phyloP scores from a whole-genome alignment of 2,797 vertebrate genomes.

The Coccyzus lansbergi region DNA sequence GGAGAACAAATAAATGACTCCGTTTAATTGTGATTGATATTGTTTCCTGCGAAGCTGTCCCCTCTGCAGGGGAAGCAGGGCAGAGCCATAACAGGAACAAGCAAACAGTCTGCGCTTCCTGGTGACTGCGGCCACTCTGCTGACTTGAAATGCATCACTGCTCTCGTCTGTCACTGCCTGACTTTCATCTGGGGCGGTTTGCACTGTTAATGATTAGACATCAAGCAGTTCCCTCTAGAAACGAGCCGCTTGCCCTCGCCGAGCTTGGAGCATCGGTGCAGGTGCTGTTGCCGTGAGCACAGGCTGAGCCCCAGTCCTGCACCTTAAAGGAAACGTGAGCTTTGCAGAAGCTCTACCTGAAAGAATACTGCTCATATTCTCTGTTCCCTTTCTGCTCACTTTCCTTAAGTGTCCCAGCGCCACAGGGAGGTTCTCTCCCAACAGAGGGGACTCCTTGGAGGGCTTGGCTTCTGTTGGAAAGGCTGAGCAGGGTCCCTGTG shows the following conservation, averaged over 20 bases:
- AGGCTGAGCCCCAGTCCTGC: background rate
- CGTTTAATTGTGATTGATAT: background rate
- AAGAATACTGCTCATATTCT: accelerated
- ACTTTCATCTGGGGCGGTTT: background rate
- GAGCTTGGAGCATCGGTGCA: background rate
- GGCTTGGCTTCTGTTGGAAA: background rate
- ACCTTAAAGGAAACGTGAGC: background rate
- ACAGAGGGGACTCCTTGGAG: background rate
- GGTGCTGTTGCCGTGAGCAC: conserved; percentile 23
- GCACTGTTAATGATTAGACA: conserved; percentile 23
- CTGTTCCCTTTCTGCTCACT: background rate
- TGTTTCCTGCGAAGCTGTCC: background rate
- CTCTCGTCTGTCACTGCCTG: background rate
- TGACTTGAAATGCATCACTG: background rate
- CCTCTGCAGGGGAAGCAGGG: background rate
- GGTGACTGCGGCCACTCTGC: background rate
- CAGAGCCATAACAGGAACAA: background rate
- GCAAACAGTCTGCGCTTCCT: background rate
- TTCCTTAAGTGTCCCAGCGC: accelerated
- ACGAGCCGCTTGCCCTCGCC: background rate
- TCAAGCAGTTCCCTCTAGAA: background rate
- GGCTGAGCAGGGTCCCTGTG: background rate
- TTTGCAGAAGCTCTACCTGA: background rate
- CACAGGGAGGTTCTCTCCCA: background rate
- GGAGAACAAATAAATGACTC: background rate